Evolutionary conservation across 2,888 invertebrate species (phyloP).

Genomic region (Oligia strigilis): DNA sequence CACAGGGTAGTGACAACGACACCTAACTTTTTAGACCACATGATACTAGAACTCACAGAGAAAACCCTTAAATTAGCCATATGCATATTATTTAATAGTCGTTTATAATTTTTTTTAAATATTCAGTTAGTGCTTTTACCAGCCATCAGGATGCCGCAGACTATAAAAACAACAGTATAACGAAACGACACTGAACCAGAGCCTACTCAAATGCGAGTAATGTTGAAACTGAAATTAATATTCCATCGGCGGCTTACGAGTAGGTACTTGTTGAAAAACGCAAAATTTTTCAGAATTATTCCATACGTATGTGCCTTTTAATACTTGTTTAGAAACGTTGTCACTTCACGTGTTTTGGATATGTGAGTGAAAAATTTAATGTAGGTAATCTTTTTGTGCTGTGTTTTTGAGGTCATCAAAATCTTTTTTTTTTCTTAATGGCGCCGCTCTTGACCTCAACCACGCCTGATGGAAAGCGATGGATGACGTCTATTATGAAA

Average conservation of each 20-base stretch:
- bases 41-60: neutral
- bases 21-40: neutral
- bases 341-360: slow-evolving; percentile 15
- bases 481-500: no score
- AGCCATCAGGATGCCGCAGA: no score
- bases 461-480: neutral
- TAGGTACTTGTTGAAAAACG: slow-evolving; percentile 20
- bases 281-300: neutral
- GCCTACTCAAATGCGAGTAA: slow-evolving; percentile 14
- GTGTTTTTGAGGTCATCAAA: neutral
- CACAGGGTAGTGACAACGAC: neutral
- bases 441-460: neutral
- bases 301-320: neutral
- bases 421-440: neutral
- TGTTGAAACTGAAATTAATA: slow-evolving; percentile 24
- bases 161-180: neutral
- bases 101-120: neutral
- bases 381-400: neutral
- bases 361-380: slow-evolving; percentile 11
- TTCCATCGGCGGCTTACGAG: slow-evolving; percentile 13
- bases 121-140: no score
- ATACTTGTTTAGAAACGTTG: neutral
- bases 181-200: neutral
- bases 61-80: no score
- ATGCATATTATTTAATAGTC: no score